phyloP scores from a whole-genome alignment of 2,888 invertebrate genomes.

The Euproctis similis region DNA sequence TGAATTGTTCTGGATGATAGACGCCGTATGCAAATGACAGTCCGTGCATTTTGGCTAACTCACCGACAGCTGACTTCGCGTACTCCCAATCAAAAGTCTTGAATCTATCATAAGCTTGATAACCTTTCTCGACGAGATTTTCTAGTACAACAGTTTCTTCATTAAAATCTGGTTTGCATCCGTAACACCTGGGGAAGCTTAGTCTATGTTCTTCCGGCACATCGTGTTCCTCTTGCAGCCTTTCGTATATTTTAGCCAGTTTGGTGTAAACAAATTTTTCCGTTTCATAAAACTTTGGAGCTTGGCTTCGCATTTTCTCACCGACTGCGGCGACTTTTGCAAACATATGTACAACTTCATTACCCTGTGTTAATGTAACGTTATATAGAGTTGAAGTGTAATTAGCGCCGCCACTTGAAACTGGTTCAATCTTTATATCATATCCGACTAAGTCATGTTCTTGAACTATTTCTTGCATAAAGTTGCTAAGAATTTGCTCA shows the following conservation, averaged over 20 bases:
- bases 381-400: slow-evolving; percentile 2
- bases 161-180: no score
- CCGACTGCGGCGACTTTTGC: no score
- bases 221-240: slow-evolving; percentile 6
- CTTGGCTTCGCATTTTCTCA: slow-evolving; percentile 2
- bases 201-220: slow-evolving; percentile 3
- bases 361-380: neutral
- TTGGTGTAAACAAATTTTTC: slow-evolving; percentile 6
- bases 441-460: no score
- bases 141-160: slow-evolving; percentile 48
- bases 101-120: slow-evolving; percentile 34
- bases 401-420: no score
- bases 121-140: slow-evolving; percentile 39
- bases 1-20: slow-evolving; percentile 39
- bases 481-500: slow-evolving; percentile 6
- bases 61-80: slow-evolving; percentile 29
- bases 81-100: slow-evolving; percentile 45
- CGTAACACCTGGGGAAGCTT: slow-evolving; percentile 6
- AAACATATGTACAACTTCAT: neutral
- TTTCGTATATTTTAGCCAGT: slow-evolving; percentile 2
- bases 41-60: slow-evolving; percentile 58
- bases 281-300: slow-evolving; percentile 3
- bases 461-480: slow-evolving; percentile 17
- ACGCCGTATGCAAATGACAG: slow-evolving; percentile 37
- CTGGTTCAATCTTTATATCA: no score